Evolutionary conservation across 1,140 invertebrate species (phyloP).

Genomic region (Papilio xuthus): DNA sequence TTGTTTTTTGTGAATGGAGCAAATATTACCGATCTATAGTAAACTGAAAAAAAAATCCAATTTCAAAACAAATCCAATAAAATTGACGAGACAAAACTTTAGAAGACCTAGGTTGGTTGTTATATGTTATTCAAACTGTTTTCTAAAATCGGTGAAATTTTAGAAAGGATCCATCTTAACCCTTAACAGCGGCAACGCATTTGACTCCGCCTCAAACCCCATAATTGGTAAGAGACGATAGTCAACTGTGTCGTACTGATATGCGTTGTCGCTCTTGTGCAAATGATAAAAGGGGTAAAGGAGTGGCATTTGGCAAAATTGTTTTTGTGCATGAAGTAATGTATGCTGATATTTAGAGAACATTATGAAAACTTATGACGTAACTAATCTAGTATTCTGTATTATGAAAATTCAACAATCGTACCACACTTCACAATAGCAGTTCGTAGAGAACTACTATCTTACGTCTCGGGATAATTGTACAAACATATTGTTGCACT

Average conservation of each 20-base stretch:
- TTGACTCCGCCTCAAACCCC: neutral
- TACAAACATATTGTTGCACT: neutral
- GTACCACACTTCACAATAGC: neutral
- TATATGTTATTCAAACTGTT: neutral
- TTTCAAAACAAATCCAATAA: neutral
- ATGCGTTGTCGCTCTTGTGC: constrained; percentile 8
- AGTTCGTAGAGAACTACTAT: neutral
- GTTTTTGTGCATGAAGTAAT: constrained; percentile 3
- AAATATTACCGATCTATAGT: neutral
- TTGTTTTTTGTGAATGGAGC: neutral
- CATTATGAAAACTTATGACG: neutral
- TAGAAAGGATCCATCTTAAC: neutral
- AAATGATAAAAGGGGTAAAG: neutral
- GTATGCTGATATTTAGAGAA: neutral
- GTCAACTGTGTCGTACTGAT: neutral
- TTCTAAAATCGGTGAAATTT: neutral
- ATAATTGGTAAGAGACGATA: neutral
- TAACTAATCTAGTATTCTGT: neutral
- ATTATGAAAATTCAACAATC: neutral
- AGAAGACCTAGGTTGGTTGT: neutral
- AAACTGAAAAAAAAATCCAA: neutral
- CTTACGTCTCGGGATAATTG: neutral
- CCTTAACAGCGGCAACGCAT: neutral
- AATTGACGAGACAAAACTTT: neutral
- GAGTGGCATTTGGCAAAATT: neutral